A percentile compares a stretch with the other conserved stretches of the same genome.
Evolutionary conservation across 1,140 invertebrate genomes (phyloP).

Genomic region (Cydia amplana): DNA sequence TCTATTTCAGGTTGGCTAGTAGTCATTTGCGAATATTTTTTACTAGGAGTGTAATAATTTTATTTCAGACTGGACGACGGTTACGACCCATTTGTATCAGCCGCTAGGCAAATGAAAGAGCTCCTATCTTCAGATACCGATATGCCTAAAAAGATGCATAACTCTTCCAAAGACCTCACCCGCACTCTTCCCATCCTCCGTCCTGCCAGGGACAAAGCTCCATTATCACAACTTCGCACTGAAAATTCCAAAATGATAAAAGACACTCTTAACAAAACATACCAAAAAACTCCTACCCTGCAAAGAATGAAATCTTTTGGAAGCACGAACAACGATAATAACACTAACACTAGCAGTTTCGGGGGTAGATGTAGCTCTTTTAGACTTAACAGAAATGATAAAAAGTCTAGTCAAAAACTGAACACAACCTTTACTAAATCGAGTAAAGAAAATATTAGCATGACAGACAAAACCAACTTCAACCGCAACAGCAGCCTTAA

Average conservation of each 20-base stretch:
- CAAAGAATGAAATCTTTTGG: slow-evolving; percentile 78
- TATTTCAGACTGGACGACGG: slow-evolving; percentile 73
- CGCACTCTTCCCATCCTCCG: slow-evolving; percentile 69
- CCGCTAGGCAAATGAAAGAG: slow-evolving; percentile 78
- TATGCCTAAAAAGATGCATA: slow-evolving; percentile 70
- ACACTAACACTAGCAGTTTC: slow-evolving; percentile 50
- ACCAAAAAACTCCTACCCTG: slow-evolving; percentile 72
- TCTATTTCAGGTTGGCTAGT: background rate
- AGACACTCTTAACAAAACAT: slow-evolving; percentile 75
- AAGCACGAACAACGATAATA: slow-evolving; percentile 70
- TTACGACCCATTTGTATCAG: slow-evolving; percentile 76
- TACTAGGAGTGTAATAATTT: slow-evolving; percentile 32
- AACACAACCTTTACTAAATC: slow-evolving; percentile 75
- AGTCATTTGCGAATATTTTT: background rate
- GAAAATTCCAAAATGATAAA: slow-evolving; percentile 73
- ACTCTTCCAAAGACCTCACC: slow-evolving; percentile 63
- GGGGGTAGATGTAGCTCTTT: slow-evolving; percentile 74
- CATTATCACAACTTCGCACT: slow-evolving; percentile 47
- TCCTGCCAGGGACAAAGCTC: slow-evolving; percentile 59
- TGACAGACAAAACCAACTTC: slow-evolving; percentile 62
- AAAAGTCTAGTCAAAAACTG: slow-evolving; percentile 69
- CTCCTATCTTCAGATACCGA: slow-evolving; percentile 77
- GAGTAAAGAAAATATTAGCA: slow-evolving; percentile 73
- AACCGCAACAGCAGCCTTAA: slow-evolving; percentile 65
- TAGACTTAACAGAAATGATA: slow-evolving; percentile 70